Percentiles rank a stretch among this genome's conserved stretches.
Evolutionary conservation across 1,140 invertebrate genomes (phyloP).

Genomic region (Euwallacea similis): DNA sequence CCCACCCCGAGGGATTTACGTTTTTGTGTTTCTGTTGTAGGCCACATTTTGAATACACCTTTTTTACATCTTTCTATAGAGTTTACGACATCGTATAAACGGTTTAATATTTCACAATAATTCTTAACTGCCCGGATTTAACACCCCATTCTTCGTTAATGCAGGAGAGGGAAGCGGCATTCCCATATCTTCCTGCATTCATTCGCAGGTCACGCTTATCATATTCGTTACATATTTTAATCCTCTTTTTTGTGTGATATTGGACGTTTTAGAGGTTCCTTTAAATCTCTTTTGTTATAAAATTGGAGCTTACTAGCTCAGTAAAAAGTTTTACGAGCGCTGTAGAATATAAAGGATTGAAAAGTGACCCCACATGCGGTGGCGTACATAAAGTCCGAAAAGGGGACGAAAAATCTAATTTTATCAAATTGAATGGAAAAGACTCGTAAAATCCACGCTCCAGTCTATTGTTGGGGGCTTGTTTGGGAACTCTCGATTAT

Average conservation of each 20-base stretch:
- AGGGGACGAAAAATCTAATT: not conserved
- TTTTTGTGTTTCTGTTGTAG: not conserved
- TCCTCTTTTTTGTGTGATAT: not conserved
- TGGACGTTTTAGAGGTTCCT: not conserved
- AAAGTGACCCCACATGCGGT: conserved; percentile 2
- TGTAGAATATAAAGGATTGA: not conserved
- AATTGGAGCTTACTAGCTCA: not conserved
- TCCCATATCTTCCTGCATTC: not conserved
- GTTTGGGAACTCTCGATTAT: conserved; percentile 12
- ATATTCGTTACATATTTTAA: not conserved
- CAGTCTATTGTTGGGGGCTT: conserved; percentile 3
- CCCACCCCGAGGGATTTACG: not conserved
- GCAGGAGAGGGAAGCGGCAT: not conserved
- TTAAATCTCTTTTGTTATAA: not conserved
- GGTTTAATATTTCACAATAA: not conserved
- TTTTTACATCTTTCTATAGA: conserved; percentile 1
- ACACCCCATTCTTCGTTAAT: not conserved
- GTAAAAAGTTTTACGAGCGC: conserved; percentile 9
- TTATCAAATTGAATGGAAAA: conserved; percentile 2
- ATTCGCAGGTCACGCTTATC: not conserved
- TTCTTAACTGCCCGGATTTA: not conserved
- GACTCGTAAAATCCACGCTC: not conserved
- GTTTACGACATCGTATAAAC: not conserved
- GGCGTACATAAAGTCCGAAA: conserved; percentile 1
- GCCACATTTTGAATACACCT: not conserved